phyloP scores from a whole-genome alignment of 2,888 invertebrate species.

The Eupeodes latifasciatus region DNA sequence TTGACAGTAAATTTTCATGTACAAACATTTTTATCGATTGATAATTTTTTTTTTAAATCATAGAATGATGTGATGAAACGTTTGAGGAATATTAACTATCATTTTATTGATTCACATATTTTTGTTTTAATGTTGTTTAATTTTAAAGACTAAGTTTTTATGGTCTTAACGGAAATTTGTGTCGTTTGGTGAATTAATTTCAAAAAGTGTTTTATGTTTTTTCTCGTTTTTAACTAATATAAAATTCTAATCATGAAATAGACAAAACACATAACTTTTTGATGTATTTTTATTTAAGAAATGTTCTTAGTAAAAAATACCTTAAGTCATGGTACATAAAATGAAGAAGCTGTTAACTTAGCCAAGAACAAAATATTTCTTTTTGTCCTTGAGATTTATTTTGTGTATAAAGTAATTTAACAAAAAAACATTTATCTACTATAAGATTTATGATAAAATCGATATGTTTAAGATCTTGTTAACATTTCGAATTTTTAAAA shows the following conservation, averaged over 20 bases:
- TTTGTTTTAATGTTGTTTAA: background rate
- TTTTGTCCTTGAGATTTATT: no score
- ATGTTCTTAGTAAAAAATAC: no score
- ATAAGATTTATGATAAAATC: no score
- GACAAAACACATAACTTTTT: background rate
- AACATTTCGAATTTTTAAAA: no score
- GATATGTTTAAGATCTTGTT: no score
- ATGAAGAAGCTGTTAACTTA: no score
- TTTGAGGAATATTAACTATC: conserved; percentile 4
- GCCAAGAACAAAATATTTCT: no score
- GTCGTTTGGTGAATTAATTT: conserved; percentile 14
- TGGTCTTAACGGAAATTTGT: conserved; percentile 9
- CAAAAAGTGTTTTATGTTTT: background rate
- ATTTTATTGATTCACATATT: background rate
- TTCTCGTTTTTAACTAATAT: background rate
- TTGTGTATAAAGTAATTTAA: no score
- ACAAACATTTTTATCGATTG: background rate
- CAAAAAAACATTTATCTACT: no score
- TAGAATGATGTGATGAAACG: background rate
- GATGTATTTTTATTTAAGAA: background rate
- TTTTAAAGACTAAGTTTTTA: background rate
- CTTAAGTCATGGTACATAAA: no score
- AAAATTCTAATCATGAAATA: background rate
- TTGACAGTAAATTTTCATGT: conserved; percentile 23
- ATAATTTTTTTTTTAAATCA: background rate